Evolutionary conservation across 1,140 invertebrate genomes (phyloP).

Genomic region (Euglossa dilemma): DNA sequence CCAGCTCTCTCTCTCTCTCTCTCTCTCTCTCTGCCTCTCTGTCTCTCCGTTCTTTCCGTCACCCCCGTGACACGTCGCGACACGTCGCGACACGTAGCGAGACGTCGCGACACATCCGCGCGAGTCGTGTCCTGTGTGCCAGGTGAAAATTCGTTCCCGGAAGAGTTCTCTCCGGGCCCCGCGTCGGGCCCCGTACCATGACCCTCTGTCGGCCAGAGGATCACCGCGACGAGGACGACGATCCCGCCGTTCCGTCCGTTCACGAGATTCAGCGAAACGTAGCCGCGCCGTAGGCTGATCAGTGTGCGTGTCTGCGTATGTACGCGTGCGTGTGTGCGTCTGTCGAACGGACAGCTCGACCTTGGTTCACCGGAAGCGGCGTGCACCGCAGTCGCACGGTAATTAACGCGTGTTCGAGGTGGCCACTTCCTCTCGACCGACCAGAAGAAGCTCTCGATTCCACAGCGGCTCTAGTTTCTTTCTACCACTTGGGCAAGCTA

Average conservation of each 20-base stretch:
- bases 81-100: too few species aligned
- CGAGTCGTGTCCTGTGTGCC: slow-evolving; percentile 33
- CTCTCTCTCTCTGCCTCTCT: not conserved
- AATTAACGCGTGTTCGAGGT: slow-evolving; percentile 44
- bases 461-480: too few species aligned
- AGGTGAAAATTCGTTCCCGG: not conserved
- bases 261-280: slow-evolving; percentile 3
- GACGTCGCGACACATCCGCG: not conserved
- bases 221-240: slow-evolving; percentile 12
- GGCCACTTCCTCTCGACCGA: not conserved
- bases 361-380: slow-evolving; percentile 37
- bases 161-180: not conserved
- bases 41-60: not conserved
- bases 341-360: slow-evolving; percentile 3
- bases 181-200: not conserved
- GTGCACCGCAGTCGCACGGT: slow-evolving; percentile 14
- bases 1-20: slow-evolving; percentile 11
- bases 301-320: not conserved
- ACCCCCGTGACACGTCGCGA: not conserved
- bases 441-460: too few species aligned
- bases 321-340: not conserved
- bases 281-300: not conserved
- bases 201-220: not conserved
- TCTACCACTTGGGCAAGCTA: not conserved
- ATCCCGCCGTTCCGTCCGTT: not conserved